Evolutionary conservation across 2,888 invertebrate species (phyloP), one percentile per base, ranked within the genome.

Genomic region (Harpalus rufipes): DNA sequence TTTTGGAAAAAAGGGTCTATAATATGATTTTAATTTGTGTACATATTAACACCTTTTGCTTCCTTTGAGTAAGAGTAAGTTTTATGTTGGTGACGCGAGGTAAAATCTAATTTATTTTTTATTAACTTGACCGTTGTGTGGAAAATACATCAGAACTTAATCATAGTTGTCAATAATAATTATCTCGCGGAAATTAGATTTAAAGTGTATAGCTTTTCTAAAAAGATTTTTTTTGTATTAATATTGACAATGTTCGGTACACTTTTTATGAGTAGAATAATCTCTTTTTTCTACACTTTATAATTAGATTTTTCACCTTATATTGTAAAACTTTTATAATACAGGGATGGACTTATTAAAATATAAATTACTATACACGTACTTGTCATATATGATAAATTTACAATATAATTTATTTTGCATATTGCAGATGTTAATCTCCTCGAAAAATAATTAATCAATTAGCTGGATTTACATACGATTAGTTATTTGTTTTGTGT

Each of bases 41-140:
- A 32, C 32, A 32, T 25, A 25, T 25, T 25, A 25, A 25, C 3
- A 25, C 25, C 25, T 25, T 5, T 6, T 32, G 5, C 32, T 5
- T 32, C 32, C 32, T 32, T 32, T 32, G 32, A 3, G 32, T 3
- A 32, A 5, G 32, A 32, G 32, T 12, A 51, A 51, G 44, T 51
- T 59, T 12, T 14, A 59, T 14, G 32, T 32, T 32, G 5, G 32
- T 16, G 59, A 14, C 59, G 25, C 25, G 63, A 44, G 41, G 12
- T 44, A 7, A 74, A 74, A 74, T 44, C 7, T 74, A 74, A 74
- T 74, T 74, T 74, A 74, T 74, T 74, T 44, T 74, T 74, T 74
- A 74, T 74, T 18, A 74, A 74, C 44, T 74, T 74, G 39, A 39
- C 4, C 39, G 68, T 39, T 41, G 12, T 68, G 68, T 32, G 39